A percentile compares a stretch with the other conserved stretches of the same genome.
Conservation (phyloP, 2,888 invertebrate genomes). For the Minunthozetes semirufus region DNA sequence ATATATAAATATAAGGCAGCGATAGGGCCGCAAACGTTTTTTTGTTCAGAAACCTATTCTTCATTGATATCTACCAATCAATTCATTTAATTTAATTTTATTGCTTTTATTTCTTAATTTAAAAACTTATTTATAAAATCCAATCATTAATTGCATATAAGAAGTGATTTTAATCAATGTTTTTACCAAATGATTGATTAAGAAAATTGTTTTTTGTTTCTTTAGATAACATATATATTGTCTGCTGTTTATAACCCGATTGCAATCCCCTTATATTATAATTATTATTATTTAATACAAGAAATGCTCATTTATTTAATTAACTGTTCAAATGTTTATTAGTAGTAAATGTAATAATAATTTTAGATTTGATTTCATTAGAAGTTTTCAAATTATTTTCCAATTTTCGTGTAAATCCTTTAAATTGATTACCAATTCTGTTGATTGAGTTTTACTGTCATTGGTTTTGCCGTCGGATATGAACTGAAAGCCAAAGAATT, state of each 20-base stretch:
- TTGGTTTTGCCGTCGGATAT: no score
- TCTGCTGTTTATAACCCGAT: not conserved
- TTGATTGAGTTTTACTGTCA: no score
- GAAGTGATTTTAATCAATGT: constrained; percentile 8
- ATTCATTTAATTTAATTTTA: constrained; percentile 23
- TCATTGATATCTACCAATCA: not conserved
- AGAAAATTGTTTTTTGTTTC: not conserved
- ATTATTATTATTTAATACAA: constrained; percentile 13
- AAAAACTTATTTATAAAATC: constrained; percentile 18
- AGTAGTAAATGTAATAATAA: no score
- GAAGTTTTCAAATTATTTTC: no score
- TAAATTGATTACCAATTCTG: no score
- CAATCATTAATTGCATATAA: not conserved
- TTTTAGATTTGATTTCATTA: no score
- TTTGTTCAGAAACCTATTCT: not conserved
- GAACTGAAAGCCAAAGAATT: no score
- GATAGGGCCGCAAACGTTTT: not conserved
- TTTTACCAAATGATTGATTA: not conserved
- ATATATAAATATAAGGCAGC: constrained; percentile 15
- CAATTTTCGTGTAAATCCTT: no score
- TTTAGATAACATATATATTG: not conserved
- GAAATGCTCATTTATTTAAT: constrained; percentile 9
- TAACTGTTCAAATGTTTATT: constrained; percentile 7
- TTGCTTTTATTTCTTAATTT: constrained; percentile 25
- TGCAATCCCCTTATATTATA: not conserved